Evolutionary conservation across 2,888 invertebrate genomes (phyloP).

Genomic region (Dusona sp.): DNA sequence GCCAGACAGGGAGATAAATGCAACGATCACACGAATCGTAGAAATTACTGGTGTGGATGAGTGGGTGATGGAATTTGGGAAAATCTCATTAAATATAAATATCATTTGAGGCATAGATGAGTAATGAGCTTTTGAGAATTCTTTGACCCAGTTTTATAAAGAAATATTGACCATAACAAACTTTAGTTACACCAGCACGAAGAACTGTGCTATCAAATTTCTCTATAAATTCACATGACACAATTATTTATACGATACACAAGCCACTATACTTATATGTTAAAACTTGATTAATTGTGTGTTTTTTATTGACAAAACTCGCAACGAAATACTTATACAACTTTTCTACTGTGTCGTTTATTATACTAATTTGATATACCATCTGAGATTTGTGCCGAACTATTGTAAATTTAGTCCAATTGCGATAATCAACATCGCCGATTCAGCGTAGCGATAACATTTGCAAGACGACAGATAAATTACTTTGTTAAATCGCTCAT

Average conservation of each 20-base stretch:
- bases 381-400: neutral
- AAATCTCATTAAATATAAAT: neutral
- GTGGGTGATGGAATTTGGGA: neutral
- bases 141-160: neutral
- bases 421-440: neutral
- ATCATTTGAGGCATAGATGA: neutral
- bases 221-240: too few relatives aligned
- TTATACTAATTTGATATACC: neutral
- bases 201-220: neutral
- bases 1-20: neutral
- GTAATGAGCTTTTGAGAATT: neutral
- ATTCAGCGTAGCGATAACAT: neutral
- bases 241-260: neutral
- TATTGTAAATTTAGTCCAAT: neutral
- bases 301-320: neutral
- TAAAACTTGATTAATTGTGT: neutral
- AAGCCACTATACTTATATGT: neutral
- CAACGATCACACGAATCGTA: neutral
- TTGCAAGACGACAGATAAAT: constrained; percentile 7
- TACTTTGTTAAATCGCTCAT: constrained; percentile 1
- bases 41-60: neutral
- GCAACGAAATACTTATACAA: neutral
- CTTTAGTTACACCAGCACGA: neutral
- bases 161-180: neutral
- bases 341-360: neutral